phyloP scores from a whole-genome alignment of 92 coral and sea anemone genomes.

The Meandrina meandrites region DNA sequence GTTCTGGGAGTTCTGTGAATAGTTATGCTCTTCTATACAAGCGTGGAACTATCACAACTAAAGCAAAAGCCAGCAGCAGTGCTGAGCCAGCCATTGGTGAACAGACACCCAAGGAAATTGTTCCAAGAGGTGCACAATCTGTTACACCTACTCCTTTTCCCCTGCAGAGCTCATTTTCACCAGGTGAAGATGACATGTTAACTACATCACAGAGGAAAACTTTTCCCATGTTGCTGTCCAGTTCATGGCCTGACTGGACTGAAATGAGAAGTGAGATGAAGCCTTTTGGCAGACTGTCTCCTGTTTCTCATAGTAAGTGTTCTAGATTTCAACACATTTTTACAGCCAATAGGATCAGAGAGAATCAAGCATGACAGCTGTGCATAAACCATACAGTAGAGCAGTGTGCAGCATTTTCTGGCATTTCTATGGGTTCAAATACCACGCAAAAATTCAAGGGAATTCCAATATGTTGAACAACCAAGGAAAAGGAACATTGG shows the following conservation, averaged over 20 bases:
- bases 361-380: no score
- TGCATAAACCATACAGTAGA: no score
- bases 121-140: slow-evolving; percentile 72
- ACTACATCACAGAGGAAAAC: slow-evolving; percentile 58
- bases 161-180: slow-evolving; percentile 52
- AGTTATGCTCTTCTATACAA: slow-evolving; percentile 86
- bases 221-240: slow-evolving; percentile 68
- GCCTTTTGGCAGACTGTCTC: slow-evolving; percentile 83
- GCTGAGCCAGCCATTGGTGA: slow-evolving; percentile 82
- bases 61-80: slow-evolving; percentile 79
- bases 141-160: slow-evolving; percentile 78
- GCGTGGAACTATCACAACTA: slow-evolving; percentile 78
- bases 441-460: no score
- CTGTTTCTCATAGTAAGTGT: slow-evolving; percentile 80
- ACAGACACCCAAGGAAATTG: slow-evolving; percentile 63
- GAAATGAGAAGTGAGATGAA: slow-evolving; percentile 67
- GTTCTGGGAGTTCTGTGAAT: slow-evolving; percentile 61
- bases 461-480: no score
- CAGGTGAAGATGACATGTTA: slow-evolving; percentile 71
- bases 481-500: no score
- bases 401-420: no score
- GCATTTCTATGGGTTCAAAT: no score
- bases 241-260: slow-evolving; percentile 94
- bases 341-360: neutral
- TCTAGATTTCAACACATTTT: neutral